Percentiles rank a stretch among this genome's conserved stretches.
Evolutionary conservation across 2,797 vertebrate species (phyloP).

Genomic region (Sciurus carolinensis): DNA sequence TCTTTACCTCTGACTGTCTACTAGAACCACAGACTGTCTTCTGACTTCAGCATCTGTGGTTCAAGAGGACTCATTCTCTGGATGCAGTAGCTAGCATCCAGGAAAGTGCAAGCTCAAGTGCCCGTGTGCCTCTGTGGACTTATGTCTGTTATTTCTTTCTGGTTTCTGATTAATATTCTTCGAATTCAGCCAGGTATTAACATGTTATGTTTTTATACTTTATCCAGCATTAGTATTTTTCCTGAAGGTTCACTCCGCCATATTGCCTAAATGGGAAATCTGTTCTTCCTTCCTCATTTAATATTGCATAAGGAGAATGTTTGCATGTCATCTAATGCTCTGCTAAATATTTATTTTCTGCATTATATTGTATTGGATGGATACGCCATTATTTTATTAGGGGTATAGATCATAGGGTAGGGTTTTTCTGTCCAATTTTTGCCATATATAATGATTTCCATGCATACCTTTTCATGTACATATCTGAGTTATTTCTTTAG

Average conservation of each 20-base stretch:
- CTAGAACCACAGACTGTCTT: neutral
- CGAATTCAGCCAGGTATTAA: neutral
- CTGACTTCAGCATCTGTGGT: neutral
- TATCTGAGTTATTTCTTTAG: neutral
- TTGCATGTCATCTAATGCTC: slow-evolving; percentile 3
- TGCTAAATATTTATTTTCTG: slow-evolving; percentile 34
- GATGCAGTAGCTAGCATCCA: neutral
- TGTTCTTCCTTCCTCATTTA: neutral
- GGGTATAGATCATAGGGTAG: neutral
- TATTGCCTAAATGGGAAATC: neutral
- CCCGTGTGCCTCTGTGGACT: neutral
- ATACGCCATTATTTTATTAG: neutral
- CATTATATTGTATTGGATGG: neutral
- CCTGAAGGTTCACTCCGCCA: neutral
- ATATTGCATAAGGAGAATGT: neutral
- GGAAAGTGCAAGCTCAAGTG: neutral
- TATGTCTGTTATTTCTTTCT: neutral
- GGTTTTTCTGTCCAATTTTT: neutral
- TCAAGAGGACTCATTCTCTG: neutral
- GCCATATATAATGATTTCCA: neutral
- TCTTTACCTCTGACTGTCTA: neutral
- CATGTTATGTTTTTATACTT: neutral
- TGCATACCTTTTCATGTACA: neutral
- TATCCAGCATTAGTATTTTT: neutral
- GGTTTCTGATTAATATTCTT: neutral